phyloP scores from a whole-genome alignment of 2,888 invertebrate species.

The Willowsia nigromaculata region DNA sequence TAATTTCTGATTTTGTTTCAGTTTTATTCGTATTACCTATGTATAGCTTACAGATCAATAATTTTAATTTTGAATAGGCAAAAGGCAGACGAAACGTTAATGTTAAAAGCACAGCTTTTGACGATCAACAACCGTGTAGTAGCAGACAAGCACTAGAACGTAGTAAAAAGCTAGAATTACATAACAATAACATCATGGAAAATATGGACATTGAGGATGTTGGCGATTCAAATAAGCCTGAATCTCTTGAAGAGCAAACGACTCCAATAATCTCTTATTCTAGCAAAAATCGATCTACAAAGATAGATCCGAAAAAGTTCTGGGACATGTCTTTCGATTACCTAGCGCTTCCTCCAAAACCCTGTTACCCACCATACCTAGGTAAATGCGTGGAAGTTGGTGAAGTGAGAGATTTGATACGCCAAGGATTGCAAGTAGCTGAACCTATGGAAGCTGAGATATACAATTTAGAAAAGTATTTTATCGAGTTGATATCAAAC shows the following conservation, averaged over 20 bases:
- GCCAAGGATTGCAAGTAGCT: constrained; percentile 28
- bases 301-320: background rate
- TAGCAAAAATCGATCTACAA: background rate
- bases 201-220: background rate
- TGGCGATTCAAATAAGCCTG: background rate
- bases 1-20: background rate
- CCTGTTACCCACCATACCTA: constrained; percentile 21
- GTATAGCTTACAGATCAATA: background rate
- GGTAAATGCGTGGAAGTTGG: constrained; percentile 22
- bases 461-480: constrained; percentile 42
- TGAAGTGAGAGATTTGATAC: constrained; percentile 56
- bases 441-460: constrained; percentile 45
- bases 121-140: constrained; percentile 70
- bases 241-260: background rate
- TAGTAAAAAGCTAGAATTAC: constrained; percentile 32
- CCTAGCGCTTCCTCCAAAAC: background rate
- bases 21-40: no score
- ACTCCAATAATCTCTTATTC: constrained; percentile 33
- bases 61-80: constrained; percentile 35
- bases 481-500: constrained; percentile 45
- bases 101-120: background rate
- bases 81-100: constrained; percentile 30
- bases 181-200: background rate
- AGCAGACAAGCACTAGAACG: constrained; percentile 71
- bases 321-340: constrained; percentile 4